phyloP scores from a whole-genome alignment of 2,888 invertebrate species.

The Cetonia aurata region DNA sequence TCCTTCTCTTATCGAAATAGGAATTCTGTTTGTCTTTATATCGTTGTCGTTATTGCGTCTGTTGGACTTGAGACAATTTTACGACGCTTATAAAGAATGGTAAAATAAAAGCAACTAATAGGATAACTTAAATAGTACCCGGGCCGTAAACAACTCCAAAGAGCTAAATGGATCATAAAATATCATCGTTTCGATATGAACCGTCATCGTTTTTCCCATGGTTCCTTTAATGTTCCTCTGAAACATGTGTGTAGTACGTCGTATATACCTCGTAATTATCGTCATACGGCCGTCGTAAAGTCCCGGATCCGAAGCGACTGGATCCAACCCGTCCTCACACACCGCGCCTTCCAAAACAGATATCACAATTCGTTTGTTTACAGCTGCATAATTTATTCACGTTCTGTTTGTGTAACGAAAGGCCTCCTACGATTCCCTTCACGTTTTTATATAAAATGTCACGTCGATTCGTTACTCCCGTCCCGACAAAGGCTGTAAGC shows the following conservation, averaged over 20 bases:
- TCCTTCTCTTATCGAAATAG: background rate
- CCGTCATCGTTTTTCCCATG: conserved; percentile 32
- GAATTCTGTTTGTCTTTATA: conserved; percentile 27
- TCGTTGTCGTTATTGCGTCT: conserved; percentile 18
- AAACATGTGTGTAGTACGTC: conserved; percentile 13
- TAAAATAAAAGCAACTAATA: conserved; percentile 8
- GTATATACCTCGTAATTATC: conserved; percentile 21
- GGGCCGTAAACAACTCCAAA: conserved; percentile 27
- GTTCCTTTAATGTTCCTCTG: conserved; percentile 12
- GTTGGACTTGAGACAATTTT: conserved; percentile 32
- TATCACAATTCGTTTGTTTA: conserved; percentile 42
- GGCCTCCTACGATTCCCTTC: conserved; percentile 31
- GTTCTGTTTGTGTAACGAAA: conserved; percentile 42
- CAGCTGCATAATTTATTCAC: conserved; percentile 35
- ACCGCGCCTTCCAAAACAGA: conserved; percentile 8
- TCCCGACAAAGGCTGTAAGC: conserved; percentile 21
- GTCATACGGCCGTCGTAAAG: conserved; percentile 28
- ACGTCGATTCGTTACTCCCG: background rate
- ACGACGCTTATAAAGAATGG: conserved; percentile 17
- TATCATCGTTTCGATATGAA: conserved; percentile 34
- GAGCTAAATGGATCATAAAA: conserved; percentile 29
- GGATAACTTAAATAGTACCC: conserved; percentile 22
- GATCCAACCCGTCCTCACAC: background rate
- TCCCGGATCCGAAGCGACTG: conserved; percentile 4
- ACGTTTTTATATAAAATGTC: conserved; percentile 34